Evolutionary conservation across 1,140 invertebrate genomes (phyloP), one percentile per base, ranked within the genome.

Genomic region (Drosophila subpulchrella): DNA sequence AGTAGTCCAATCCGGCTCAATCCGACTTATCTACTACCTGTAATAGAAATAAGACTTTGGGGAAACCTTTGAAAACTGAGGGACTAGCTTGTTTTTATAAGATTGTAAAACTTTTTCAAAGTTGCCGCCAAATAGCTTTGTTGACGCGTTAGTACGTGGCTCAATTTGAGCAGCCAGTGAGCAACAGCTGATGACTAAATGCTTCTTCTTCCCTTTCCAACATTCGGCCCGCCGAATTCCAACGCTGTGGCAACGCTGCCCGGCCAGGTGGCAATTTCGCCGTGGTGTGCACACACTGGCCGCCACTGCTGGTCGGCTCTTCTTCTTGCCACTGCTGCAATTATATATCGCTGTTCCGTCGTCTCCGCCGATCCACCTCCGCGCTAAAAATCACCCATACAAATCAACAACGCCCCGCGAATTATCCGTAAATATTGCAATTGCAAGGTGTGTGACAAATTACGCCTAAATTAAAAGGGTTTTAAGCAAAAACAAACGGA

Each of bases 361-460:
- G 48, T 36, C 50, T 53, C 32, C 50, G 50, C 50, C 32, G 50
- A 53, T 53, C 50, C 50, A 53, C 56, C 59, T 62, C 38, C 60
- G 60, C 60, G 55, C 55, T 60, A 60, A 63, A 59, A 51, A n/a
- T 15, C 42, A 10, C 30, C 30, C 15, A 12, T 6, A 17, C 12
- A 30, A 11, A 30, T 13, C 42, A 10, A 13, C 20, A 61, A 60
- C 36, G n/a, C 10, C 4, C 41, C 32, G 60, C 60, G 55, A 60
- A 34, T 60, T 34, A 13, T 42, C 60, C 38, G 38, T 63, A 63
- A 63, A 63, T 63, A 63, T 63, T 34, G 30, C 50, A 20, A 36
- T 53, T 53, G 15, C 30, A 58, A 10, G 55, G 55, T 44, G 39
- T 5, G 42, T 11, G 41, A 12, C 5, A 34, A 63, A 62, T 55